Evolutionary conservation across 2,113 vertebrate species (phyloP), one percentile per base, ranked within the genome.

Genomic region (Megaceryle maxima): DNA sequence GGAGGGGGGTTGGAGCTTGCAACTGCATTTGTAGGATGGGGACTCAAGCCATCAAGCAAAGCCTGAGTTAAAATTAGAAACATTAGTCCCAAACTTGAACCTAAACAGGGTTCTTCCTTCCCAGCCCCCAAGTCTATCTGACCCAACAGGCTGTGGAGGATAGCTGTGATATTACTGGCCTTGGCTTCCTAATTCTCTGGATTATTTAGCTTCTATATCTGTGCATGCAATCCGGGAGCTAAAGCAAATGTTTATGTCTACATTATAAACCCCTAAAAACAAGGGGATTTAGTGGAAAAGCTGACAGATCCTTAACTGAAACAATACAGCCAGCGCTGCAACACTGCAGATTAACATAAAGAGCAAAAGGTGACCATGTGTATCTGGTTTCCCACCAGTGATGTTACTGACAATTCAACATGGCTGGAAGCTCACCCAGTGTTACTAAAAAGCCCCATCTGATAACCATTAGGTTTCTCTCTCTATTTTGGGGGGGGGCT

Each of bases 161-260:
- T 83, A 67, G 80, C 60, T 89, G 73, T 0, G 1, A 70, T 92
- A 95, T 78, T 95, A 88, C 78, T 6, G 12, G 83, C 77, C 86
- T 75, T 22, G 80, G 60, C 31, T 91, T 94, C 82, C 88, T 93
- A 92, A 94, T 92, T 83, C 67, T 90, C 48, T 6, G 90, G 94
- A 88, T 96, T 97, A 95, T 89, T 95, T 56, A 83, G 92, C 82
- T 94, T 94, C 90, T 83, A 63, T 83, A 75, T 91, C 93, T 88
- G 73, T 41, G 21, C 91, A 75, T 72, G 92, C 87, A 93, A 95
- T 72, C 83, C 41, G 15, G 89, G 70, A 95, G 74, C 91, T 97
- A 92, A 95, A 93, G 83, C 92, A 97, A 97, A 97, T 95, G 94
- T 95, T 96, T 96, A 95, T 80, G 77, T 88, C 92, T 94, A 84